phyloP scores from a whole-genome alignment of 2,888 invertebrate genomes.

The Melinopterus prodromus region DNA sequence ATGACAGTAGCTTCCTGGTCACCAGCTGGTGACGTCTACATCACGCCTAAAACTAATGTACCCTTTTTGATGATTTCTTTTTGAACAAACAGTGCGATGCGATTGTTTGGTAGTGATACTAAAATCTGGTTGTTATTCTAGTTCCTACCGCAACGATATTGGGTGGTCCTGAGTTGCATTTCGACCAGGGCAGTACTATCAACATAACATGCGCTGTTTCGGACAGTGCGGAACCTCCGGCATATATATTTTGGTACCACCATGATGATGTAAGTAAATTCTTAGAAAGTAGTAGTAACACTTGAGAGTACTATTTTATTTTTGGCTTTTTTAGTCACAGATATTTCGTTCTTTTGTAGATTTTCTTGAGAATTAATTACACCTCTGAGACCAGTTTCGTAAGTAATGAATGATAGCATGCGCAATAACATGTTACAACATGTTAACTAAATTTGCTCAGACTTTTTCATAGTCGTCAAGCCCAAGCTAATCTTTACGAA shows the following conservation, averaged over 20 bases:
- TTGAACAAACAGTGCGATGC: neutral
- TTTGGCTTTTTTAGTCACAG: neutral
- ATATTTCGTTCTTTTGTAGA: constrained; percentile 19
- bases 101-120: neutral
- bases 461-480: neutral
- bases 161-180: constrained; percentile 84
- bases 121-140: constrained; percentile 55
- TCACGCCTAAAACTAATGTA: neutral
- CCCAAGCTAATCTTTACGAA: no score
- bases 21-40: no score
- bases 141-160: constrained; percentile 85
- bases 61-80: neutral
- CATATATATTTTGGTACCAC: constrained; percentile 78
- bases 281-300: neutral
- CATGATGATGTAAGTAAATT: constrained; percentile 67
- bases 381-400: constrained; percentile 7
- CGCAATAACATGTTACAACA: neutral
- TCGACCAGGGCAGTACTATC: constrained; percentile 87
- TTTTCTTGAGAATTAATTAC: constrained; percentile 18
- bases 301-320: neutral
- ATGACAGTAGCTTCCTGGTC: no score
- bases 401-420: constrained; percentile 10
- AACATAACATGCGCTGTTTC: constrained; percentile 87
- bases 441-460: neutral
- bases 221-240: constrained; percentile 81